Base-by-base conservation (phyloP, 2,888 invertebrate species). In the Lasioglossum lativentre region DNA sequence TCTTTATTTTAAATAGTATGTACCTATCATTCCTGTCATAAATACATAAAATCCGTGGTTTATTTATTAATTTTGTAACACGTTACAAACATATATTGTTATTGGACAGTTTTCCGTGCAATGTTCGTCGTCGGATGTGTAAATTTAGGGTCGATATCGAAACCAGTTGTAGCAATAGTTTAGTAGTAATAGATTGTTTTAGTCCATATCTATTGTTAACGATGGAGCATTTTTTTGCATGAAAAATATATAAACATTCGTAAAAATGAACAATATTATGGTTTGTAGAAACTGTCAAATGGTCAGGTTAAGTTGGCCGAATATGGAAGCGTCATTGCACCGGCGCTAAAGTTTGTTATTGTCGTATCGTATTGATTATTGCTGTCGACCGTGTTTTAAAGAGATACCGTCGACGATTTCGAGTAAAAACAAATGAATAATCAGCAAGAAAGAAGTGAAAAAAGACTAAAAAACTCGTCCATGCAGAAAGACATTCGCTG, bases 301-400 rank as follows among this genome's bases (percentile, higher is more conserved):
- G n/a, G n/a, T 78, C 79, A 83, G 86, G 83, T 85, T 82, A 86
- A 80, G 82, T 83, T 78, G 59, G 76, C 52, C 27, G 27, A 66
- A 75, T 59, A 47, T 70, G 75, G 30, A 71, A 78, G 76, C 83
- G 71, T 90, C 82, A 88, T 80, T 91, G 90, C 92, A 91, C 83
- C 91, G 92, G 90, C 90, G 92, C 86, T 83, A 84, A 90, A 86
- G 75, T 90, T 88, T 88, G 89, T 92, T 91, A 83, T 91, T 91
- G 88, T 89, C 86, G 83, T 91, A 75, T 88, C 72, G 86, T 92
- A 92, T 92, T 92, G 92, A 92, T 92, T 92, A 90, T 87, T 79
- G 72, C 83, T 78, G 82, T 82, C 83, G 83, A 86, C 82, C 56
- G 74, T 78, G n/a, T 88, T 82, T 82, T 56, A 77, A 75, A 68